Evolutionary conservation across 2,888 invertebrate genomes (phyloP).

Genomic region (Cheilosia variabilis): DNA sequence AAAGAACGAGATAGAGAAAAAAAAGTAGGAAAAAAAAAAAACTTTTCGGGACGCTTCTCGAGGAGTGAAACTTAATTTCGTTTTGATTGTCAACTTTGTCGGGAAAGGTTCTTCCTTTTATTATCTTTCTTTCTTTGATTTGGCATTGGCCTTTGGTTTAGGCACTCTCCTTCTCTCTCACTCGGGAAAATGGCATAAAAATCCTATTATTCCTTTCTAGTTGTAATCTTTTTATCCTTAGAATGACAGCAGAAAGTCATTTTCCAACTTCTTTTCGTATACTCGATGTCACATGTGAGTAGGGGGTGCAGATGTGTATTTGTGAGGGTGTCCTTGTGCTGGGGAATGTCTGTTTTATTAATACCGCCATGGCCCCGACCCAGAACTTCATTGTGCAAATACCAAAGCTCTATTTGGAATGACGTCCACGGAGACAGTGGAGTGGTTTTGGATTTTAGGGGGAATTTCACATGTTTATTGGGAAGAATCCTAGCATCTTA

Average conservation of each 20-base stretch:
- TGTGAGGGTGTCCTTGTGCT: background rate
- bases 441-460: background rate
- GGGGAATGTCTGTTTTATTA: constrained; percentile 54
- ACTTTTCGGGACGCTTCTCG: constrained; percentile 15
- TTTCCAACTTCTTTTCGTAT: constrained; percentile 56
- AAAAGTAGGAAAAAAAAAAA: background rate
- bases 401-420: constrained; percentile 8
- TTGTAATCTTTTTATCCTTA: constrained; percentile 77
- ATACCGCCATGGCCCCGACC: constrained; percentile 38
- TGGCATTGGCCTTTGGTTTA: constrained; percentile 52
- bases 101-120: constrained; percentile 42
- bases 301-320: background rate
- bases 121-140: constrained; percentile 59
- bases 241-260: constrained; percentile 77
- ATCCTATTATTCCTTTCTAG: constrained; percentile 77
- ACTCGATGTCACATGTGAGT: constrained; percentile 38
- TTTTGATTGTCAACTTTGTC: constrained; percentile 76
- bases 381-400: constrained; percentile 48
- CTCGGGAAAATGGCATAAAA: constrained; percentile 75
- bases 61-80: constrained; percentile 75
- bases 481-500: background rate
- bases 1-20: background rate
- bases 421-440: constrained; percentile 8
- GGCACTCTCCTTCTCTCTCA: constrained; percentile 5
- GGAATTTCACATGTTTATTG: background rate